These are phyloP conservation scores for Amorpha juglandis DNA, from an alignment of 2,888 invertebrate species.

Conservation along the genomic window DNA sequence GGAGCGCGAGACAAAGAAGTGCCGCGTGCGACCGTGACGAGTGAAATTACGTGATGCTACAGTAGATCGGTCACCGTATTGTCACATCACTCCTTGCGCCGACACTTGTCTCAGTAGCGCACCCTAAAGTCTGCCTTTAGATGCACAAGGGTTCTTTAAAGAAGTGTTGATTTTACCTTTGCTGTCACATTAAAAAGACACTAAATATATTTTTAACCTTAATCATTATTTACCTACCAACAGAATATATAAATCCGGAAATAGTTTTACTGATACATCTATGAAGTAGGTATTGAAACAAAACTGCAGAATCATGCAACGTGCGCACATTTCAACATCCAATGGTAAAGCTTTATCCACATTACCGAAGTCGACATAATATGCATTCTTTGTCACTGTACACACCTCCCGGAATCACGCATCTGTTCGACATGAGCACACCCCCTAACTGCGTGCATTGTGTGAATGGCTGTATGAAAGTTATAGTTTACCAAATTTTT, in stretches of 20 bases:
- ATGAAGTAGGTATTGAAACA: slow-evolving; percentile 19
- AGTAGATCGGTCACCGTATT: too few species aligned
- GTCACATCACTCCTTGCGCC: too few species aligned
- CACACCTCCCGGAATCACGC: slow-evolving; percentile 63
- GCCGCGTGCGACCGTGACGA: too few species aligned
- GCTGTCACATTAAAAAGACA: not conserved
- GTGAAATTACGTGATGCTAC: too few species aligned
- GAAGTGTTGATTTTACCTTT: too few species aligned
- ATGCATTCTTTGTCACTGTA: slow-evolving; percentile 67
- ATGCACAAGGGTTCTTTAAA: too few species aligned
- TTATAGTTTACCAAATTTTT: slow-evolving; percentile 17
- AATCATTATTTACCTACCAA: not conserved
- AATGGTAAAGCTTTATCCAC: slow-evolving; percentile 58
- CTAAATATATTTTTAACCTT: too few species aligned
- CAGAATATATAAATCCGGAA: not conserved
- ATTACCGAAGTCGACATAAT: slow-evolving; percentile 60
- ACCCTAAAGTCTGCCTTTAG: too few species aligned
- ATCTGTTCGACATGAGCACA: slow-evolving; percentile 75
- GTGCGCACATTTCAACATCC: slow-evolving; percentile 63
- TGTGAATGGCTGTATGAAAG: slow-evolving; percentile 48
- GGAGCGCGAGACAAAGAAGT: too few species aligned
- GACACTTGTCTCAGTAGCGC: too few species aligned
- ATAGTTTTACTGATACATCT: not conserved
- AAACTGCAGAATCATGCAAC: slow-evolving; percentile 58
- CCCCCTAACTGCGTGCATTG: slow-evolving; percentile 63